Conservation (phyloP, 2,113 vertebrate species). For the Taxidea taxus region DNA sequence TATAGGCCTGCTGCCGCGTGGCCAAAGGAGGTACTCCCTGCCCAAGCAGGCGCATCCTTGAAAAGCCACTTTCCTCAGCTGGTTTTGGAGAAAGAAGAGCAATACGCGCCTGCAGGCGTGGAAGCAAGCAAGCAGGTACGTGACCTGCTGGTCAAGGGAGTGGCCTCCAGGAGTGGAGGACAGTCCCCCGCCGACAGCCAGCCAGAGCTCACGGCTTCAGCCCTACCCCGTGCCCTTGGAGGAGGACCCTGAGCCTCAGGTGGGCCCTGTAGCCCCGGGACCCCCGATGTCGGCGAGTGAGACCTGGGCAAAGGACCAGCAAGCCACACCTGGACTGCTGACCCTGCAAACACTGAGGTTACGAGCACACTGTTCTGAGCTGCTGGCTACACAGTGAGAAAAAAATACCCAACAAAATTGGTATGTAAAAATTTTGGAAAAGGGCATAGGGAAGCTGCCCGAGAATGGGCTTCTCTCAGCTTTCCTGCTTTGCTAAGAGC, state of each 20-base stretch:
- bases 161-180: background rate
- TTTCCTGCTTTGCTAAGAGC: background rate
- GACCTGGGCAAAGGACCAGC: background rate
- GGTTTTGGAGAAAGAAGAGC: background rate
- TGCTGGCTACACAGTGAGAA: background rate
- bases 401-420: background rate
- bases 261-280: accelerated
- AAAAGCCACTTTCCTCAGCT: background rate
- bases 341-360: accelerated
- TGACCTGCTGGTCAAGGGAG: no score
- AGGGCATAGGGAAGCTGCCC: background rate
- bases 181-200: accelerated
- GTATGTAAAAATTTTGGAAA: background rate
- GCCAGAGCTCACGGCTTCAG: background rate
- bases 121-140: background rate
- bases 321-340: accelerated
- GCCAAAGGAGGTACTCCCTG: background rate
- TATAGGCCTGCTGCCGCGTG: accelerated
- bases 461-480: background rate
- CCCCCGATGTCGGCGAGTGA: background rate
- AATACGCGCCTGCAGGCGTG: accelerated
- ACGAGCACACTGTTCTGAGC: accelerated
- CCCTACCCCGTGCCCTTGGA: background rate
- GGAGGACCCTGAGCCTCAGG: background rate
- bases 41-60: background rate